Evolutionary conservation across 2,113 vertebrate species (phyloP).

Genomic region (Thryonomys swinderianus): DNA sequence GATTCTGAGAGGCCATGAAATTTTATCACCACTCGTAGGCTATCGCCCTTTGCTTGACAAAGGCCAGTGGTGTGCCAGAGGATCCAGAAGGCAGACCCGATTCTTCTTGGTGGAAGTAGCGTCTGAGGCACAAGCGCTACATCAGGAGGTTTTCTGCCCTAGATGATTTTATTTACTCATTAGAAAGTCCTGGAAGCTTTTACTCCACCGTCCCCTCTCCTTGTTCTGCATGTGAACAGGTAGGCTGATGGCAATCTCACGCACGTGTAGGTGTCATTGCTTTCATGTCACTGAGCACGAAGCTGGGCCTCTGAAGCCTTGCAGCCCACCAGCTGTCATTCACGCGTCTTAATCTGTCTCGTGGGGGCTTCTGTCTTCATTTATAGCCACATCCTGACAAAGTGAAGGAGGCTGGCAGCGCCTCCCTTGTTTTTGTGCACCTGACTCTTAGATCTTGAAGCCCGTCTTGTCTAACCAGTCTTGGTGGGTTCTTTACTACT

Average conservation of each 20-base stretch:
- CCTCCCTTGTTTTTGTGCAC: background rate
- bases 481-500: background rate
- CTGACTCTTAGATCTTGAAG: background rate
- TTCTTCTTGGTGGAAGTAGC: background rate
- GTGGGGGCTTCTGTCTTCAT: background rate
- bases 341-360: background rate
- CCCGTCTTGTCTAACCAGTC: constrained; percentile 42
- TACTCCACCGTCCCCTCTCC: background rate
- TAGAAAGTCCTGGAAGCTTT: background rate
- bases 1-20: background rate
- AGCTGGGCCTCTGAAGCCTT: constrained; percentile 16
- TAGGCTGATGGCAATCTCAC: background rate
- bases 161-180: background rate
- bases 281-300: background rate
- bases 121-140: background rate
- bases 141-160: background rate
- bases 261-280: background rate
- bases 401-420: background rate
- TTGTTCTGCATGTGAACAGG: background rate
- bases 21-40: background rate
- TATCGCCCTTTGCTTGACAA: background rate
- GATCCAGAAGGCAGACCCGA: background rate
- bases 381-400: constrained; percentile 52
- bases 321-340: constrained; percentile 60
- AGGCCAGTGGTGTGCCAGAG: background rate